A percentile compares a stretch with the other conserved stretches of the same genome.
phyloP scores from a whole-genome alignment of 2,113 vertebrate genomes.

The Zosterops pallidus region DNA sequence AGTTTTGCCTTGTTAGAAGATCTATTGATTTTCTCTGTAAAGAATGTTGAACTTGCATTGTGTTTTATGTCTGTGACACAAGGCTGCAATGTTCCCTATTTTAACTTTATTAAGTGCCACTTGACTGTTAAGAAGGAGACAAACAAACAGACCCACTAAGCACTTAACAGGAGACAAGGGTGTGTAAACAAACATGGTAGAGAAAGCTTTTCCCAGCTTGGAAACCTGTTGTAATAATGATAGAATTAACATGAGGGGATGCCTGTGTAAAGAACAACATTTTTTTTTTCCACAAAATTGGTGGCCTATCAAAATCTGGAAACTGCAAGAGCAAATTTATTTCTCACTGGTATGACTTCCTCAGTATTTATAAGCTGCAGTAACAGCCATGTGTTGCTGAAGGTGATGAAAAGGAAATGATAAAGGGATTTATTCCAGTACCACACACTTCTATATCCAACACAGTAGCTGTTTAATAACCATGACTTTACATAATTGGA shows the following conservation, averaged over 20 bases:
- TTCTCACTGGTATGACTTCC: not conserved
- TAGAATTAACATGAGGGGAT: not conserved
- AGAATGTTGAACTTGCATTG: constrained; percentile 17
- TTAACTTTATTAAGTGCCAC: not conserved
- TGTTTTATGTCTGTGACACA: not conserved
- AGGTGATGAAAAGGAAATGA: constrained; percentile 2
- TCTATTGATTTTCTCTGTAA: constrained; percentile 28
- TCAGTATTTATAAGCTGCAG: not conserved
- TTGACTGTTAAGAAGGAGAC: not conserved
- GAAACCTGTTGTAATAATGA: not conserved
- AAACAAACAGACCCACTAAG: not conserved
- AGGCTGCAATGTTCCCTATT: not conserved
- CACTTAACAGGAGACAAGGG: not conserved
- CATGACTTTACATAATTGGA: not conserved
- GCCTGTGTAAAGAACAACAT: not conserved
- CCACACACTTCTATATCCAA: not conserved
- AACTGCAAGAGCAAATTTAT: not conserved
- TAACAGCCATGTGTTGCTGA: not conserved
- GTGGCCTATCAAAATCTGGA: not conserved
- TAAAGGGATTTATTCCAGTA: not conserved
- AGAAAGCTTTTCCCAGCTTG: not conserved
- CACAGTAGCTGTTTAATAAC: constrained; percentile 7
- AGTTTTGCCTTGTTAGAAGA: constrained; percentile 18
- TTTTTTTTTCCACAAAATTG: not conserved
- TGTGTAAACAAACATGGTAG: not conserved